Evolutionary conservation across 2,888 invertebrate species (phyloP).

Genomic region (Euproctis similis): DNA sequence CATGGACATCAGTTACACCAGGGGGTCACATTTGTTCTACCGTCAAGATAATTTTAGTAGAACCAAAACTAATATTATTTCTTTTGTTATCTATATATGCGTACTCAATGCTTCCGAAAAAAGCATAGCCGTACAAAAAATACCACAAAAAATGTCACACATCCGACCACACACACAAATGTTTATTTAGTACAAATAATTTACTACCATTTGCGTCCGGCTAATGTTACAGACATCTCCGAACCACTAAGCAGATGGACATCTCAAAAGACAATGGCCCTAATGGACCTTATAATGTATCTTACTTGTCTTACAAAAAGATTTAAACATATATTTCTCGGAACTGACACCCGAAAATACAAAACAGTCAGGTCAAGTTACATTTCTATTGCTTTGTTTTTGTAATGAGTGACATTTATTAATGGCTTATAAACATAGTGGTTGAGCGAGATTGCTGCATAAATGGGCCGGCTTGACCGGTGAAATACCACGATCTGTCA

Average conservation of each 20-base stretch:
- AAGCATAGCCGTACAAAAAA: no score
- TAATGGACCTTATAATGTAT: slow-evolving; percentile 11
- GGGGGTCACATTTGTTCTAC: no score
- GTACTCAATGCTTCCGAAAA: no score
- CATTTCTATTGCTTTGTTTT: slow-evolving; percentile 6
- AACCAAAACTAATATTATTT: no score
- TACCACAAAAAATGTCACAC: neutral
- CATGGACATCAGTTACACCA: no score
- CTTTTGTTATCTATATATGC: no score
- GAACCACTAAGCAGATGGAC: slow-evolving; percentile 20
- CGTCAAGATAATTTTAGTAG: no score
- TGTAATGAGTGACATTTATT: neutral
- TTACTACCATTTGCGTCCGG: slow-evolving; percentile 14
- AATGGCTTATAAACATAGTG: no score
- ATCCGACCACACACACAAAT: slow-evolving; percentile 30
- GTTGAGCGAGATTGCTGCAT: no score
- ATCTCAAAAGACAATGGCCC: slow-evolving; percentile 17
- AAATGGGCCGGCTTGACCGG: no score
- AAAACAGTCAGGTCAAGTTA: slow-evolving; percentile 8
- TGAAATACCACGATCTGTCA: no score
- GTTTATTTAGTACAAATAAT: slow-evolving; percentile 25
- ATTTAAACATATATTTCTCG: slow-evolving; percentile 9
- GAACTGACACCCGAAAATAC: slow-evolving; percentile 7
- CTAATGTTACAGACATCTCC: slow-evolving; percentile 13
- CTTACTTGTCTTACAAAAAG: slow-evolving; percentile 8